Evolutionary conservation across 2,888 invertebrate genomes (phyloP), one percentile per base, ranked within the genome.

Genomic region (Unio pictorum): DNA sequence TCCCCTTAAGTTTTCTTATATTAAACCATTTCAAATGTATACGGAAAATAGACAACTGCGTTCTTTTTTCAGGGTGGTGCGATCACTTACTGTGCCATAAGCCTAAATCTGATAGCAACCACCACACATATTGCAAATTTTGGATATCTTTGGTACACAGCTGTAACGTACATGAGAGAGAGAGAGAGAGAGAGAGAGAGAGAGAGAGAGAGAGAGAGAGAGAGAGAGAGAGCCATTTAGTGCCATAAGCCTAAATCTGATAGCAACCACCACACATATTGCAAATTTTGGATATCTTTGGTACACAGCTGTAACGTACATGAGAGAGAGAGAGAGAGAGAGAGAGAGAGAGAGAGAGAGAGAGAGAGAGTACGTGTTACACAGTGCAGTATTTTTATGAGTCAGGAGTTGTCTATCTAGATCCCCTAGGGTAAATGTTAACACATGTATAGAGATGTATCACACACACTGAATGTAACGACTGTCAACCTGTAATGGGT

Each of bases 401-500:
- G 11, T 45, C 45, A 45, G 45, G 45, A 11, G 11, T 45, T 45
- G 45, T 45, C 45, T 45, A 45, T 45, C 45, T 45, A 28, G 23
- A 20, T 59, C 23, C 59, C 59, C 59, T 59, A 20, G 59, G 59
- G 59, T 59, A 23, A 45, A 45, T 45, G 45, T 45, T 45, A 11
- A 11, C 45, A 45, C 45, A 45, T 45, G 45, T 45, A 45, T 45
- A 45, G 45, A 45, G 45, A 45, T 45, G 45, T 45, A 45, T 45
- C 23, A 59, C 23, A 26, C 59, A 59, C 59, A 59, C 20, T 59
- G 11, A 45, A 45, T 45, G 45, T 45, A 45, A 45, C 45, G 45
- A 45, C 45, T 45, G 45, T 45, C 45, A 45, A 45, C 68, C 55
- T 67, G 66, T 73, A 64, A 66, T 64, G 60, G 66, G 70, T 58